Evolutionary conservation across 2,888 invertebrate genomes (phyloP), one percentile per base, ranked within the genome.

Genomic region (Eristalis pertinax): DNA sequence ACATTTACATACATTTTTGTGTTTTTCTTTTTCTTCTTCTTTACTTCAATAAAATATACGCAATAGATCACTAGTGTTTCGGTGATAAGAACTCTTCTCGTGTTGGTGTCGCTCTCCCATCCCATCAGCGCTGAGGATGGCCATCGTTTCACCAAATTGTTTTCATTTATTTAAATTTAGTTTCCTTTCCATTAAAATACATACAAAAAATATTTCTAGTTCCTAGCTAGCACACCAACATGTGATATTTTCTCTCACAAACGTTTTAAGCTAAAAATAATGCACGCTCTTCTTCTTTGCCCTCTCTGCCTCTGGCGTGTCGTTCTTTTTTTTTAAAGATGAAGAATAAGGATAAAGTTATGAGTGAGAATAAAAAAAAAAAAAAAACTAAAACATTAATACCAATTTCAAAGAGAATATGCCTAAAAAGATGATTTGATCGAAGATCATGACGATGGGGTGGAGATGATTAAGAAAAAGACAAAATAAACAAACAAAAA

Each of bases 151-250:
- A 68, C 67, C 76, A 58, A n/a, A 50, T 70, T 58, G n/a, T 24
- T 2, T 50, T 70, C 2, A 7, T 60, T 68, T 22, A 7, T 3
- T 43, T 56, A 35, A 7, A 58, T 62, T 62, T 70, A 50, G 38
- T 65, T 69, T 74, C n/a, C 22, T 63, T 62, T 38, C 19, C 35
- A 65, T 76, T 56, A 50, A 70, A 70, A 82, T 86, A 83, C 65
- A 86, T 87, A 87, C 84, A 87, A 87, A 87, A 88, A 84, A 84
- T 84, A 84, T 84, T 80, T 76, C 84, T 84, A 73, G 32, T 67
- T 77, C 76, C 87, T 88, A 84, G 76, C 84, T 88, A 50, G 50
- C 50, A 50, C 50, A 88, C 73, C 77, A 68, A 69, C 43, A 58
- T 38, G 50, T 38, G 64, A 69, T 81, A 15, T 10, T 60, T 24